Percentiles rank a stretch among this genome's conserved stretches.
phyloP scores from a whole-genome alignment of 2,888 invertebrate species.

The Ophraella communa region DNA sequence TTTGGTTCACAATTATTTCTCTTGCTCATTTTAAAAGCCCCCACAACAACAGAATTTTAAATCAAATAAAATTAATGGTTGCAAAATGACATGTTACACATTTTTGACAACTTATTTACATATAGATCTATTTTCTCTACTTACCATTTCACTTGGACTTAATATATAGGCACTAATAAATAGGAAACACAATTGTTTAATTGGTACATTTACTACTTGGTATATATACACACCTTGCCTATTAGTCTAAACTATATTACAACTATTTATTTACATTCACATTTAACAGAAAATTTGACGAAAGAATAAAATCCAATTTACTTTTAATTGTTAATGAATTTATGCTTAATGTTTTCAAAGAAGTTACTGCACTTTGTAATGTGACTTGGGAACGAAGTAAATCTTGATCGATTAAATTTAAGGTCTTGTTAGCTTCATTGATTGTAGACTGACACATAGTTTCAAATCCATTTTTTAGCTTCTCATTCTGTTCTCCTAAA shows the following conservation, averaged over 20 bases:
- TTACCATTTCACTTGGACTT: too few species aligned
- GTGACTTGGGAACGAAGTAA: slow-evolving; percentile 56
- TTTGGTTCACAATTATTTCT: background rate
- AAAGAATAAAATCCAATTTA: slow-evolving; percentile 52
- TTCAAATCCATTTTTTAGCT: slow-evolving; percentile 50
- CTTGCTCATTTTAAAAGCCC: background rate
- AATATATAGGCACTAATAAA: too few species aligned
- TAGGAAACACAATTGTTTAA: too few species aligned
- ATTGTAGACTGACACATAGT: slow-evolving; percentile 46
- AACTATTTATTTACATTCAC: slow-evolving; percentile 40
- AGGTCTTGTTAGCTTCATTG: slow-evolving; percentile 50
- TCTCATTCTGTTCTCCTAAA: slow-evolving; percentile 54
- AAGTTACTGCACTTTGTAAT: slow-evolving; percentile 54
- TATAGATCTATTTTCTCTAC: background rate
- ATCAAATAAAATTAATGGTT: background rate
- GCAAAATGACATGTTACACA: background rate
- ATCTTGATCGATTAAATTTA: slow-evolving; percentile 53
- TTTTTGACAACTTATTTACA: background rate
- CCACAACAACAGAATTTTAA: background rate
- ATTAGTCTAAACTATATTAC: too few species aligned
- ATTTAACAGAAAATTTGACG: slow-evolving; percentile 54
- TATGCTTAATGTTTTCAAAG: slow-evolving; percentile 51
- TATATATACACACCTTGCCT: too few species aligned
- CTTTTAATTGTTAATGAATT: slow-evolving; percentile 53
- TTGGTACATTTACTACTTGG: too few species aligned